A percentile compares a stretch with the other conserved stretches of the same genome.
Conservation (phyloP, 2,797 vertebrate genomes). For the Cottoperca gobio region DNA sequence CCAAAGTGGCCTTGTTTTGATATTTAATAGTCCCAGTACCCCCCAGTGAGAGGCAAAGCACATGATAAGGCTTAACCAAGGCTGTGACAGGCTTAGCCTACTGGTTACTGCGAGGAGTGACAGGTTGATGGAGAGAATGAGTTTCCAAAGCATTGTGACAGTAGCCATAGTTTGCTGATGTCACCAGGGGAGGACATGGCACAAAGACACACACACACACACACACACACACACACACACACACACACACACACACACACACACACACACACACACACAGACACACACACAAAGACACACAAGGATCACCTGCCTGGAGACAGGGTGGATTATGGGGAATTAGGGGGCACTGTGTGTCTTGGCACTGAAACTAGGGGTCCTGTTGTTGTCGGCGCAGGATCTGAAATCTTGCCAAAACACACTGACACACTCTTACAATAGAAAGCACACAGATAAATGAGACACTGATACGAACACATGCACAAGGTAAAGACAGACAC, state of each 20-base stretch:
- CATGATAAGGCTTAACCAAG: constrained; percentile 64
- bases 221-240: constrained; percentile 35
- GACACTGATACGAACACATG: constrained; percentile 43
- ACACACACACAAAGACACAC: constrained; percentile 42
- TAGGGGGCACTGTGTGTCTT: constrained; percentile 76
- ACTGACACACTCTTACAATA: constrained; percentile 52
- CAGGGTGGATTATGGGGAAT: constrained; percentile 82
- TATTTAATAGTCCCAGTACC: constrained; percentile 57
- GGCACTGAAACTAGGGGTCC: constrained; percentile 71
- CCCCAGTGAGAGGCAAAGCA: constrained; percentile 60
- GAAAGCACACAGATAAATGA: constrained; percentile 52
- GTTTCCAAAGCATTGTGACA: constrained; percentile 56
- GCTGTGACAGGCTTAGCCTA: constrained; percentile 58
- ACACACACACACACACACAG: constrained; percentile 21
- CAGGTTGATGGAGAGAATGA: constrained; percentile 68
- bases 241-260: constrained; percentile 34
- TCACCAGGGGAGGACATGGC: constrained; percentile 39
- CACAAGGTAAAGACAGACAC: constrained; percentile 39
- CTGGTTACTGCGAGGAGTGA: constrained; percentile 65
- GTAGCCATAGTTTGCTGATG: constrained; percentile 56
- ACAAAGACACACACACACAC: constrained; percentile 21
- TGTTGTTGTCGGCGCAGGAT: constrained; percentile 70
- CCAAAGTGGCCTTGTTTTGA: constrained; percentile 68
- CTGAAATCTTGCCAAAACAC: constrained; percentile 77
- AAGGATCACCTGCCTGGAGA: constrained; percentile 82